Conservation (phyloP, 2,113 vertebrate species). For the Crotalus horridus region DNA sequence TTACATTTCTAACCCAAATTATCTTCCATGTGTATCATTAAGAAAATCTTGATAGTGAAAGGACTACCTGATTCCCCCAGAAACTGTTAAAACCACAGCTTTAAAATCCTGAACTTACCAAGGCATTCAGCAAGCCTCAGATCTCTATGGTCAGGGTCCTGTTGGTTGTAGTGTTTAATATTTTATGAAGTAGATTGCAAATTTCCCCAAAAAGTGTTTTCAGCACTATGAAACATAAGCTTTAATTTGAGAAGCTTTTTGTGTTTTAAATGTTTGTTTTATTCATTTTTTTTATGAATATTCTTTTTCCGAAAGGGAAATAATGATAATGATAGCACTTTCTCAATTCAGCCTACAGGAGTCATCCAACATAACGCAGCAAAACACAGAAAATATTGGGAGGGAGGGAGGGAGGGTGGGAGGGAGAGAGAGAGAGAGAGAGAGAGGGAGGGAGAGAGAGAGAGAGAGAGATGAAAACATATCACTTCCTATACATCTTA, state of each 20-base stretch:
- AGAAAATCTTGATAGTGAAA: background rate
- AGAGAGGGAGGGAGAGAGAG: too few species aligned
- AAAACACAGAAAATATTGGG: background rate
- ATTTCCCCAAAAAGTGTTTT: background rate
- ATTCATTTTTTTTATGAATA: background rate
- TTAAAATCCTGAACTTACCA: background rate
- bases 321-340: background rate
- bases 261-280: background rate
- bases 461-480: background rate
- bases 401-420: background rate
- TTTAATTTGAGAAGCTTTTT: background rate
- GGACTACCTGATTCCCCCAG: background rate
- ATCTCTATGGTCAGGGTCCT: background rate
- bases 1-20: too few species aligned
- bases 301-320: background rate
- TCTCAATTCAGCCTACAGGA: background rate
- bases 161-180: background rate
- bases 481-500: background rate
- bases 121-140: background rate
- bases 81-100: background rate
- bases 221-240: background rate
- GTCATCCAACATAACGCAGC: background rate
- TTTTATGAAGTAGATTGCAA: background rate
- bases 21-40: background rate
- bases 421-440: background rate